Conservation (phyloP, 2,888 invertebrate species). For the Pterostichus niger region DNA sequence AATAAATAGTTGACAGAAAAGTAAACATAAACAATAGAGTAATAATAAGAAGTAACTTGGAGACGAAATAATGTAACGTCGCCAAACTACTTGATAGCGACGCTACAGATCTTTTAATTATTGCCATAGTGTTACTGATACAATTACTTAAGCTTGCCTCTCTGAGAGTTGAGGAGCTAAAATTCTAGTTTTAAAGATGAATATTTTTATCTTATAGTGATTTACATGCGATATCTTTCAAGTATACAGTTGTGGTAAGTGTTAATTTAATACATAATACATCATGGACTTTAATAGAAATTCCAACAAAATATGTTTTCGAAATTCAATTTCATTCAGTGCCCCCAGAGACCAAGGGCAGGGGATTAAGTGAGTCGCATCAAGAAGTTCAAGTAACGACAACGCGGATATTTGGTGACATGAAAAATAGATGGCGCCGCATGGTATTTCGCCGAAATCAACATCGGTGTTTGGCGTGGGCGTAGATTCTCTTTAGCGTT, state of each 20-base stretch:
- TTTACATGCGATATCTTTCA: background rate
- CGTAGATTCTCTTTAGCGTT: background rate
- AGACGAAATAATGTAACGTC: too few species aligned
- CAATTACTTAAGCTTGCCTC: too few species aligned
- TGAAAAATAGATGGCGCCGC: slow-evolving; percentile 21
- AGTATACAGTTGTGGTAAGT: background rate
- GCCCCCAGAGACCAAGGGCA: slow-evolving; percentile 13
- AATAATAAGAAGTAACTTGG: too few species aligned
- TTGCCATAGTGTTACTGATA: too few species aligned
- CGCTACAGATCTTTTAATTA: too few species aligned
- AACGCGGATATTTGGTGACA: slow-evolving; percentile 26
- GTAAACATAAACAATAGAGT: too few species aligned
- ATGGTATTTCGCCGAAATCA: slow-evolving; percentile 18
- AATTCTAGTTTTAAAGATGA: too few species aligned
- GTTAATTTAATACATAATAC: slow-evolving; percentile 26
- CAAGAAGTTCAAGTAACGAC: slow-evolving; percentile 41
- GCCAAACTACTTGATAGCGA: too few species aligned
- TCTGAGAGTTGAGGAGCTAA: too few species aligned
- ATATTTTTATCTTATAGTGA: too few species aligned
- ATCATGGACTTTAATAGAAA: slow-evolving; percentile 3
- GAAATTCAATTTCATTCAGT: slow-evolving; percentile 36
- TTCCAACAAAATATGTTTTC: slow-evolving; percentile 37
- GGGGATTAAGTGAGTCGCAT: slow-evolving; percentile 32
- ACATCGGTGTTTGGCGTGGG: background rate
- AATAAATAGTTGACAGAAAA: too few species aligned